phyloP scores from a whole-genome alignment of 2,113 vertebrate genomes.

The Actinemys pallida region DNA sequence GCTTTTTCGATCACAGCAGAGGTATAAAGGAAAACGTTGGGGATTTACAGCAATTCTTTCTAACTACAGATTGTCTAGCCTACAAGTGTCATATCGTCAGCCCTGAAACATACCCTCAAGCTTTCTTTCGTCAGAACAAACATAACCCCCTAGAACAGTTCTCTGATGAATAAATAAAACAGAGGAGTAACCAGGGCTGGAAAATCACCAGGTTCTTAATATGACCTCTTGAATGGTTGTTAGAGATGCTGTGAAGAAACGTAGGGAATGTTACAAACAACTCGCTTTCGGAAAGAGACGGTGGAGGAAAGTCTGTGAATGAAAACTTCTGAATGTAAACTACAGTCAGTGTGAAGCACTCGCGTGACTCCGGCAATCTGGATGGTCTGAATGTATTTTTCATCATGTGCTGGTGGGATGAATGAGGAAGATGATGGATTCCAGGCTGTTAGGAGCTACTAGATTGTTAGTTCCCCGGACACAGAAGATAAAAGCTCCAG shows the following conservation, averaged over 20 bases:
- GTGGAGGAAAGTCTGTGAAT: slow-evolving; percentile 16
- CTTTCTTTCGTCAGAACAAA: slow-evolving; percentile 73
- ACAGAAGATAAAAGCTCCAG: slow-evolving; percentile 3
- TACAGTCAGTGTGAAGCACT: neutral
- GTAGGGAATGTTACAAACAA: slow-evolving; percentile 27
- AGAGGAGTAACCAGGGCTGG: slow-evolving; percentile 58
- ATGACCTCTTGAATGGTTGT: slow-evolving; percentile 58
- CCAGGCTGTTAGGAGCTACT: slow-evolving; percentile 10
- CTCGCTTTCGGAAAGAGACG: neutral
- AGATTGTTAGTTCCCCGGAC: slow-evolving; percentile 13
- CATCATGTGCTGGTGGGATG: neutral
- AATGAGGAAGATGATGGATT: slow-evolving; percentile 1
- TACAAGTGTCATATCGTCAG: slow-evolving; percentile 77
- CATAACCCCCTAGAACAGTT: slow-evolving; percentile 60
- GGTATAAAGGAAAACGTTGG: slow-evolving; percentile 76
- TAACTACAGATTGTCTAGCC: slow-evolving; percentile 77
- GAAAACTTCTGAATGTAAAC: slow-evolving; percentile 31
- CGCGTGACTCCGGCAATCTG: neutral
- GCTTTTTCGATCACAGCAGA: slow-evolving; percentile 78
- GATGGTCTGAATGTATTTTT: slow-evolving; percentile 42
- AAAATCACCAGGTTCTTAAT: slow-evolving; percentile 61
- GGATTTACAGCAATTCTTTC: slow-evolving; percentile 78
- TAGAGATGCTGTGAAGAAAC: slow-evolving; percentile 48
- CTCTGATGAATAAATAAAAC: slow-evolving; percentile 64
- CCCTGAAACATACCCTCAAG: slow-evolving; percentile 75